Evolutionary conservation across 2,888 invertebrate genomes (phyloP), one percentile per base, ranked within the genome.

Genomic region (Tipula confusa): DNA sequence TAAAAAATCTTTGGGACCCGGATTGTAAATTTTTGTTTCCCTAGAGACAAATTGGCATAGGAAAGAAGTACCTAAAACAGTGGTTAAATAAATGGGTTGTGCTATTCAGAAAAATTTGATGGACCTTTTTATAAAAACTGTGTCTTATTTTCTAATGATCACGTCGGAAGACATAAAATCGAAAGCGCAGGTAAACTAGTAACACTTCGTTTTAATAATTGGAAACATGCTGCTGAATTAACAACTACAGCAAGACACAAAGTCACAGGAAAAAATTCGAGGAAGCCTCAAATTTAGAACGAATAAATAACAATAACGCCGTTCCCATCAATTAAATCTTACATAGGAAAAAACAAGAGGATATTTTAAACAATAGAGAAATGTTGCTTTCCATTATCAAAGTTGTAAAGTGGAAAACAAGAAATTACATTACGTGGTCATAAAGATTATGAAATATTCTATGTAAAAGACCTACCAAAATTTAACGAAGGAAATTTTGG

Each of bases 41-140:
- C 28, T 79, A 18, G 13, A 24, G 79, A 24, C 3, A 79, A 79
- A n/a, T n/a, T n/a, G n/a, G n/a, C n/a, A 79, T 24, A 28, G 79
- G 79, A 48, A 48, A 48, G 11, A 48, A 31, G 31, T 6, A 48
- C 11, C 48, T 48, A 2, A 80, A 80, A 80, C 29, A 29, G 29
- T 80, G 29, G 29, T 31, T 80, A n/a, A n/a, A 80, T 3, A 80
- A 29, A 80, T 80, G 80, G 29, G 80, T 29, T 80, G 29, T 80
- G n/a, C 15, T 80, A 80, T 80, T 80, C 80, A 0, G n/a, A 29
- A 3, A 29, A 4, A 80, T 80, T 29, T 5, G 80, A 80, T 29
- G 80, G 80, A n/a, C 29, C 29, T 80, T 80, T 80, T 80, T 80
- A 29, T 80, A 80, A 80, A 80, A 29, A 15, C 29, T 80, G 80